Conservation (phyloP, 2,113 vertebrate genomes). For the Oryzias celebensis region DNA sequence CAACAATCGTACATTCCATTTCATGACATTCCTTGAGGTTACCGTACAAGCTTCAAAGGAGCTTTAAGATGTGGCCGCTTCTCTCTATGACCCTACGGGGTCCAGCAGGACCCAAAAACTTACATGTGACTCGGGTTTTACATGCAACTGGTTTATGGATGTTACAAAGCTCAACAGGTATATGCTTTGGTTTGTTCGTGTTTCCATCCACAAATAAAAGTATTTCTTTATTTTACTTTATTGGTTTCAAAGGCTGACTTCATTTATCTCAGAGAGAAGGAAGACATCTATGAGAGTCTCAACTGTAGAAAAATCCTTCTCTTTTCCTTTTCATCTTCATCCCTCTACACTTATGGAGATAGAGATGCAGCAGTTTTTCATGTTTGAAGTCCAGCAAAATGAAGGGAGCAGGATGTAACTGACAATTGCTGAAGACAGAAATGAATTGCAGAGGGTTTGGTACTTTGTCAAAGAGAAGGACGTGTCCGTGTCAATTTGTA, state of each 20-base stretch:
- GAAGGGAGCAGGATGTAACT: slow-evolving; percentile 40
- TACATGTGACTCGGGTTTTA: too few species aligned
- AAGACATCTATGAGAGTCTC: slow-evolving; percentile 40
- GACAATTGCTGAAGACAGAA: slow-evolving; percentile 57
- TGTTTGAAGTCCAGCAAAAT: slow-evolving; percentile 44
- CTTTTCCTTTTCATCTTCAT: slow-evolving; percentile 36
- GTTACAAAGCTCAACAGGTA: too few species aligned
- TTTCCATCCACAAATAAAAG: slow-evolving; percentile 12
- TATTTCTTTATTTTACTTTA: slow-evolving; percentile 4
- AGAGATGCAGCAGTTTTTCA: slow-evolving; percentile 47
- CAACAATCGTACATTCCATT: too few species aligned
- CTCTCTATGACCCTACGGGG: too few species aligned
- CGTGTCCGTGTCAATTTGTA: slow-evolving; percentile 54
- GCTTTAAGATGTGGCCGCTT: too few species aligned
- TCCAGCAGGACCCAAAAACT: too few species aligned
- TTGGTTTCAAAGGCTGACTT: slow-evolving; percentile 36
- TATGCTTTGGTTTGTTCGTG: neutral
- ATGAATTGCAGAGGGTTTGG: slow-evolving; percentile 55
- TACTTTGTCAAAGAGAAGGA: slow-evolving; percentile 48
- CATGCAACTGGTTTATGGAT: too few species aligned
- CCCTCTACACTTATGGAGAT: slow-evolving; percentile 46
- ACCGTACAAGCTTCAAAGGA: too few species aligned
- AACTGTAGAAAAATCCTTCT: slow-evolving; percentile 31
- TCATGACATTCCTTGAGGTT: too few species aligned
- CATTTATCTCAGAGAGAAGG: slow-evolving; percentile 35